phyloP scores from a whole-genome alignment of 2,888 invertebrate species.

The Adelphocoris suturalis region DNA sequence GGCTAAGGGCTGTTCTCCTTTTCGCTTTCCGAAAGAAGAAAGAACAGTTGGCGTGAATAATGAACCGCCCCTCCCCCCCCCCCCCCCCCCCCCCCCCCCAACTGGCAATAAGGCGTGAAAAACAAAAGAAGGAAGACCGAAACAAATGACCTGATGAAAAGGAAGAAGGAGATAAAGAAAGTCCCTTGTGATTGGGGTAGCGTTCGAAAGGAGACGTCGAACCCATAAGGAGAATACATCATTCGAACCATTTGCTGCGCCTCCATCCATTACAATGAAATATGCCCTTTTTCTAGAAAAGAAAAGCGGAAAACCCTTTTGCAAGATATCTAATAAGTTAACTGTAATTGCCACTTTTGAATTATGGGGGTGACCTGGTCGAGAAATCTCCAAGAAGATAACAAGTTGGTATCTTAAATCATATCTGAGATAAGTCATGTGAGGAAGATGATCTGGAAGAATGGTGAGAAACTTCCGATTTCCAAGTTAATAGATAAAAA shows the following conservation, averaged over 20 bases:
- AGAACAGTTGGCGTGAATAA: slow-evolving; percentile 52
- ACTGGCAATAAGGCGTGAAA: slow-evolving; percentile 60
- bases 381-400: neutral
- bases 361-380: slow-evolving; percentile 13
- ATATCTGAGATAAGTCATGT: neutral
- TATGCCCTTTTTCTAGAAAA: slow-evolving; percentile 31
- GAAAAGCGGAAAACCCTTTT: slow-evolving; percentile 20
- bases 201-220: slow-evolving; percentile 36
- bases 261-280: slow-evolving; percentile 32
- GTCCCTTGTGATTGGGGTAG: slow-evolving; percentile 40
- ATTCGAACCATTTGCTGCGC: slow-evolving; percentile 39
- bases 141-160: slow-evolving; percentile 66
- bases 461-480: neutral
- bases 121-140: slow-evolving; percentile 53
- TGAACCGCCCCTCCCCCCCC: slow-evolving; percentile 37
- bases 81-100: slow-evolving; percentile 25
- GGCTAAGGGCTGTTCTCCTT: slow-evolving; percentile 10
- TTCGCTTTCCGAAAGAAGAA: slow-evolving; percentile 12
- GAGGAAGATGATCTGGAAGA: neutral
- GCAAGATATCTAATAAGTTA: slow-evolving; percentile 39
- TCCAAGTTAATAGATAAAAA: neutral
- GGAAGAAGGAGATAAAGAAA: slow-evolving; percentile 44
- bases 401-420: slow-evolving; percentile 25
- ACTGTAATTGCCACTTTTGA: slow-evolving; percentile 42
- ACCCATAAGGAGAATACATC: slow-evolving; percentile 45